Base-by-base conservation (phyloP, 2,113 vertebrate species). In the Xenopus laevis region DNA sequence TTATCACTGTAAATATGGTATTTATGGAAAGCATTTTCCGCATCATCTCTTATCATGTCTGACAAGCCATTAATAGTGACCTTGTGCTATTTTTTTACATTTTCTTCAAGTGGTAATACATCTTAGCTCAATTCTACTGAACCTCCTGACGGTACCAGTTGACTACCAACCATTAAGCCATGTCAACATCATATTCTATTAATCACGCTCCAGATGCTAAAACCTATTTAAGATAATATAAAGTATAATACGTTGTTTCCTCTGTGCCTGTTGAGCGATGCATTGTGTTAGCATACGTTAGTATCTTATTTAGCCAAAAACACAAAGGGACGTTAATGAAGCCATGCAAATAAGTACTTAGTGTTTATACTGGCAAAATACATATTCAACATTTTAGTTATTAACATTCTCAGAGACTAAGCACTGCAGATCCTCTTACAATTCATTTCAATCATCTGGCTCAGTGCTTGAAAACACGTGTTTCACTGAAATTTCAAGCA, bases 161-260 rank as follows among this genome's bases (percentile, higher is more conserved):
- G 57, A 68, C 73, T 75, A 68, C 73, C 50, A 75, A 69, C 73
- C 58, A 75, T 75, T 75, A 75, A 75, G 73, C 65, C 73, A 69
- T 55, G 65, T 68, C 73, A 68, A 75, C 65, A 75, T 75, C 73
- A 75, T 75, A 68, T 75, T 52, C 65, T 75, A 75, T 75, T 75
- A 75, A 68, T 75, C 73, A 75, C 61, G 65, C 73, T 75, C 65
- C 65, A 75, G 65, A 62, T 75, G 66, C 65, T 69, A 52, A 27
- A 68, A 63, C 65, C 73, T 68, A 68, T 75, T 75, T 75, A 63
- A 69, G 65, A 75, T 75, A 68, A 61, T 57, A 68, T 65, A 33
- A 46, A 65, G 44, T 20, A 46, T 33, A 45, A 46, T 16, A 18
- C 16, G 55, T 45, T 72, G 62, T 47, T 27, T 47, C 55, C 17